Evolutionary conservation across 2,113 vertebrate species (phyloP), one percentile per base, ranked within the genome.

Genomic region (Hassar affinis): DNA sequence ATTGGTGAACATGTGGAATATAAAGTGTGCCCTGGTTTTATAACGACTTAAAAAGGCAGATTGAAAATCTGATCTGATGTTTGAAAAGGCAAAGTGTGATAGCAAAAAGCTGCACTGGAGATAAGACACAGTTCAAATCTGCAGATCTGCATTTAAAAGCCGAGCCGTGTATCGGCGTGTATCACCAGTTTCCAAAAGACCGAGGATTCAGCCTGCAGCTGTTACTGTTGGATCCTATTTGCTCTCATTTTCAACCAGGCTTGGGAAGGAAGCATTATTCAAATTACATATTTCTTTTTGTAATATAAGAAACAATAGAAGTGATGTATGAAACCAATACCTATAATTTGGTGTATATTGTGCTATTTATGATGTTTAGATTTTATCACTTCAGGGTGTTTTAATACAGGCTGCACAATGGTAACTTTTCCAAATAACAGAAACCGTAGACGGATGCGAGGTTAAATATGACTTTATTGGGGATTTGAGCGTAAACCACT

Each of bases 171-270:
- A 62, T 47, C 22, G 22, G 10, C 18, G 15, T 54, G 74, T 42
- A 64, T 35, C 47, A 54, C 47, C 11, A 42, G 47, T 69, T 54
- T 80, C 62, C n/a, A 35, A 68, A 54, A 38, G 14, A 80, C 30
- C 38, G 33, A 80, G 25, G 62, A 68, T 80, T 80, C 79, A 68
- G 79, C 62, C 64, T 69, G 79, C 79, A 69, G 79, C 62, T 56
- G 62, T 80, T 68, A 52, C 66, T 80, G 51, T 42, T 54, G 66
- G 62, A 68, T 68, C 45, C 27, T 68, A 52, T 80, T 62, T 80
- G 62, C 33, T 80, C 30, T 80, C 64, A 69, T 68, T 69, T 69
- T 68, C 49, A 68, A n/a, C 49, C 64, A 68, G 14, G 35, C 62
- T 42, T 68, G 62, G 62, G 18, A 51, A 68, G 1, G 7, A 54